Evolutionary conservation across 2,113 vertebrate genomes (phyloP).

Genomic region (Paradoxurus hermaphroditus): DNA sequence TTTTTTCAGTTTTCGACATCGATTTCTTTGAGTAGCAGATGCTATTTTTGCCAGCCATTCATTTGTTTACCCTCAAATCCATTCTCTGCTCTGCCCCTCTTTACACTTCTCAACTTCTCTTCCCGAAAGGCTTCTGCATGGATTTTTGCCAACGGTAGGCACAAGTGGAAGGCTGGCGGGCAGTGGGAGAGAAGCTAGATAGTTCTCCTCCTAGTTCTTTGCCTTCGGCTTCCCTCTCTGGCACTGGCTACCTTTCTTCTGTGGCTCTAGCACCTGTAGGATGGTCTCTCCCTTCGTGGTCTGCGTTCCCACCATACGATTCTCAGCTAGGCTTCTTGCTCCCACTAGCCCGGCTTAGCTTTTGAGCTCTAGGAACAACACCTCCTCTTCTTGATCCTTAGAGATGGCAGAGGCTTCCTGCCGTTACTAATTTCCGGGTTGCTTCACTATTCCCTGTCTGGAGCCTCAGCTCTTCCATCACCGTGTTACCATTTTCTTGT

Average conservation of each 20-base stretch:
- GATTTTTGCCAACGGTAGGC: background rate
- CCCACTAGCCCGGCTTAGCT: background rate
- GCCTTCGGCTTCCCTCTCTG: background rate
- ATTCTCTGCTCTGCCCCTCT: background rate
- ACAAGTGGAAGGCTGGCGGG: background rate
- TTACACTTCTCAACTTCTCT: background rate
- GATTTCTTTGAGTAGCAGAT: background rate
- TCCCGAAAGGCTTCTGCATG: background rate
- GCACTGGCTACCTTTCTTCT: background rate
- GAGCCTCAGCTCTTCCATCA: background rate
- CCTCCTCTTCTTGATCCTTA: background rate
- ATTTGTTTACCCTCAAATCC: background rate
- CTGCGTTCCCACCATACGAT: background rate
- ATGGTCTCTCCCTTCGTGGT: background rate
- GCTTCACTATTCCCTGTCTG: background rate
- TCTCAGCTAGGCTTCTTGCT: background rate
- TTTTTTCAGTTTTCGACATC: background rate
- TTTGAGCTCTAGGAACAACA: background rate
- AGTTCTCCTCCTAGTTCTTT: background rate
- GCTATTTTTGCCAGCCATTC: background rate
- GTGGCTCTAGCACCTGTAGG: background rate
- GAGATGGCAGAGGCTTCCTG: background rate
- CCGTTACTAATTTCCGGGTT: background rate
- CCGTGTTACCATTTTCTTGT: background rate
- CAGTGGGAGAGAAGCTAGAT: background rate